phyloP scores from a whole-genome alignment of 2,888 invertebrate species.

The Leptopterna dolabrata region DNA sequence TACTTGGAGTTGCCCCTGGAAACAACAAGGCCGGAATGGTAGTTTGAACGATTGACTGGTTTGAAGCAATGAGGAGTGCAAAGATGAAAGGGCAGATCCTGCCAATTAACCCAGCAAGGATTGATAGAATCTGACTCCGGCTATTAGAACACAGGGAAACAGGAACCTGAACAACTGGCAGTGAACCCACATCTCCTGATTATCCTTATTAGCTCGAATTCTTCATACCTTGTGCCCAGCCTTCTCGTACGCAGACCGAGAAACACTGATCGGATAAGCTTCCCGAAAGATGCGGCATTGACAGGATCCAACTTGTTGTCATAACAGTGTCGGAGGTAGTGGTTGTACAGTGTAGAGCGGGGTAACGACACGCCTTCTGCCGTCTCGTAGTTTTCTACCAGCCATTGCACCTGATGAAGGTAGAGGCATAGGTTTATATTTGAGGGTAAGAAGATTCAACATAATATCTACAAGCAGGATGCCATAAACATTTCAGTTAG shows the following conservation, averaged over 20 bases:
- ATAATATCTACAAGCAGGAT: neutral
- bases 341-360: slow-evolving; percentile 94
- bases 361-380: slow-evolving; percentile 95
- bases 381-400: slow-evolving; percentile 97
- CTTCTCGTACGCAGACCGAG: slow-evolving; percentile 93
- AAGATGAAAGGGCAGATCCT: too few relatives aligned
- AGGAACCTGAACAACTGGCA: too few relatives aligned
- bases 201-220: too few relatives aligned
- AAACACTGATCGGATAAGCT: slow-evolving; percentile 97
- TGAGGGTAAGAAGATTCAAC: too few relatives aligned
- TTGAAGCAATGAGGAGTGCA: too few relatives aligned
- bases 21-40: slow-evolving; percentile 53
- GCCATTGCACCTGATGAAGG: slow-evolving; percentile 84
- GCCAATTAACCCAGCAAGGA: too few relatives aligned
- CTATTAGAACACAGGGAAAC: too few relatives aligned
- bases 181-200: too few relatives aligned
- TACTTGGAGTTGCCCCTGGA: slow-evolving; percentile 96
- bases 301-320: slow-evolving; percentile 96
- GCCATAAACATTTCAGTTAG: neutral
- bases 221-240: slow-evolving; percentile 90
- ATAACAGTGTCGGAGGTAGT: slow-evolving; percentile 95
- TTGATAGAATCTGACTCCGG: too few relatives aligned
- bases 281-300: slow-evolving; percentile 99
- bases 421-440: too few relatives aligned
- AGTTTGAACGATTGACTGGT: too few relatives aligned